Evolutionary conservation across 2,797 vertebrate genomes (phyloP), one percentile per base, ranked within the genome.

Genomic region (Galaxias olidus): DNA sequence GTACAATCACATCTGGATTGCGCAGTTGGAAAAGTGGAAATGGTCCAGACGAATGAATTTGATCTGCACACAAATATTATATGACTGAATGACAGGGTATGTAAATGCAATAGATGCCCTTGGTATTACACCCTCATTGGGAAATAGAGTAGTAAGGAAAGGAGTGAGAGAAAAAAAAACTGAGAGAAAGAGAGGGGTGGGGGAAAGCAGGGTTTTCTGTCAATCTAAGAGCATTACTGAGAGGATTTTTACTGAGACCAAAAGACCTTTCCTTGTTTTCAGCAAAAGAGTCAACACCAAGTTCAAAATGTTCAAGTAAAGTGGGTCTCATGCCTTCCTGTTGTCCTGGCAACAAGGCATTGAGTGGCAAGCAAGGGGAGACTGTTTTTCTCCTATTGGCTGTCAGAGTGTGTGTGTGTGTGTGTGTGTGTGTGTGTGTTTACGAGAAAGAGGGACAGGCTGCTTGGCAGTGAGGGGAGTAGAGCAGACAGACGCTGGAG

Each of bases 351-450:
- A 92, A 93, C 92, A 90, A 89, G 88, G 85, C 85, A 80, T 83
- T 90, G 91, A 93, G 91, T 91, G 90, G 91, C 89, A 91, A 90
- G 89, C 87, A 87, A 91, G 87, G 90, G 89, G 89, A 89, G 88
- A 92, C 86, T 89, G 82, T 86, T 81, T 80, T 74, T 81, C 71
- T 89, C 84, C 83, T 85, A 93, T 92, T 93, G 92, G 91, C 87
- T 91, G 85, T 46, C 61, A 76, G 59, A 58, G 65, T 71, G 72
- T 63, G 69, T 59, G 67, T 51, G 48, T 49, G 56, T 50, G 57
- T 49, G 56, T 51, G 60, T 50, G 54, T 58, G 62, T 61, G 67
- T 43, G 57, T 49, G 51, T 47, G 69, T 19, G 50, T 30, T 53
- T 66, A 69, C 76, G 71, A 81, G 85, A 82, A 79, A 80, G 78